phyloP scores from a whole-genome alignment of 2,888 invertebrate species.

The Campoplex capitator region DNA sequence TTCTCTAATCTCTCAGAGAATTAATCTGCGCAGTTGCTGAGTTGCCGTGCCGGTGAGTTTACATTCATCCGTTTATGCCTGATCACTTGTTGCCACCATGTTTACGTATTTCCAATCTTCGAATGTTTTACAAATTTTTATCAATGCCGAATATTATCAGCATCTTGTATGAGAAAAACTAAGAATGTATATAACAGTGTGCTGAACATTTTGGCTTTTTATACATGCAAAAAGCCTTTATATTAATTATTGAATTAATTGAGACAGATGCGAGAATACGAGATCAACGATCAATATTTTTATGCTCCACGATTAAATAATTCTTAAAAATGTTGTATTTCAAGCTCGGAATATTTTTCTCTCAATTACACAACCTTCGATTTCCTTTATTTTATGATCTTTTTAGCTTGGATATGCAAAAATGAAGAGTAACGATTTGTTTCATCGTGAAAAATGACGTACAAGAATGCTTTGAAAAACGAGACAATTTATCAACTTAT shows the following conservation, averaged over 20 bases:
- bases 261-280: background rate
- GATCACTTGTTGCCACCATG: conserved; percentile 62
- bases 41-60: conserved; percentile 59
- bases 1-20: conserved; percentile 16
- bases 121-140: background rate
- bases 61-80: conserved; percentile 40
- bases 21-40: conserved; percentile 53
- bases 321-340: background rate
- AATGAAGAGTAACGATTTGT: conserved; percentile 3
- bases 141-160: background rate
- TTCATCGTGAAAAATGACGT: conserved; percentile 5
- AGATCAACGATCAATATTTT: background rate
- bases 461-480: conserved; percentile 34
- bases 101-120: conserved; percentile 14
- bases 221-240: background rate
- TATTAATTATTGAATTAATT: background rate
- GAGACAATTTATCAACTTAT: conserved; percentile 22
- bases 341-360: background rate
- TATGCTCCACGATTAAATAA: background rate
- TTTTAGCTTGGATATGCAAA: background rate
- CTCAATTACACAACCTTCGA: background rate
- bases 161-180: background rate
- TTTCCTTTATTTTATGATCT: background rate
- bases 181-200: background rate
- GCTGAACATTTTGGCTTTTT: background rate